Conservation (phyloP, 2,113 vertebrate genomes). For the Peucedramus taeniatus region DNA sequence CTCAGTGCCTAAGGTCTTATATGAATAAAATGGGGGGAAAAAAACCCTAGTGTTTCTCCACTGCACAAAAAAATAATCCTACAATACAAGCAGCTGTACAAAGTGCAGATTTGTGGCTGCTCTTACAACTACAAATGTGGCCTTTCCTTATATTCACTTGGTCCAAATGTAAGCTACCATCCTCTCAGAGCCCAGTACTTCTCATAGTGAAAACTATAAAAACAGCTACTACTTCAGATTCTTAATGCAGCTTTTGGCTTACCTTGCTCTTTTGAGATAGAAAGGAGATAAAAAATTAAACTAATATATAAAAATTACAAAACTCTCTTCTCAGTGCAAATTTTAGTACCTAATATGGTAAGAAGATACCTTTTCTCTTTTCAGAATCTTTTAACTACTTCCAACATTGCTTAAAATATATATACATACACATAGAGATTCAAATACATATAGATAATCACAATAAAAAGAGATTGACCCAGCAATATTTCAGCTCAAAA, state of each 20-base stretch:
- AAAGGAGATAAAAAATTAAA: not conserved
- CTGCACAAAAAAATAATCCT: not conserved
- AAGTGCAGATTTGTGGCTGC: not conserved
- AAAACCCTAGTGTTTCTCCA: not conserved
- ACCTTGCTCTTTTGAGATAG: not conserved
- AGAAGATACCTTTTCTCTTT: not conserved
- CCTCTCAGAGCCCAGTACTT: not conserved
- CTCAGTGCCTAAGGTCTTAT: not conserved
- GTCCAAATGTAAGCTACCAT: not conserved
- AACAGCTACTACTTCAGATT: not conserved
- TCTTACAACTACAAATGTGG: not conserved
- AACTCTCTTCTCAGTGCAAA: not conserved
- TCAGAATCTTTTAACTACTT: not conserved
- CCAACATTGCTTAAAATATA: not conserved
- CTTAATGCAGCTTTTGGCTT: not conserved
- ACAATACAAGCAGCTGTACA: not conserved
- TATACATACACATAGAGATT: not conserved
- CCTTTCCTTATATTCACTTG: not conserved
- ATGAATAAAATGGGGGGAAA: not conserved
- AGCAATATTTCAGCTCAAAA: not conserved
- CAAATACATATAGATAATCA: not conserved
- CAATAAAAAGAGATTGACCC: not conserved
- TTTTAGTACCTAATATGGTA: not conserved
- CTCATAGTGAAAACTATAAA: not conserved
- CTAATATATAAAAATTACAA: not conserved